Base-by-base conservation (phyloP, 2,113 vertebrate species). In the Nerophis ophidion region DNA sequence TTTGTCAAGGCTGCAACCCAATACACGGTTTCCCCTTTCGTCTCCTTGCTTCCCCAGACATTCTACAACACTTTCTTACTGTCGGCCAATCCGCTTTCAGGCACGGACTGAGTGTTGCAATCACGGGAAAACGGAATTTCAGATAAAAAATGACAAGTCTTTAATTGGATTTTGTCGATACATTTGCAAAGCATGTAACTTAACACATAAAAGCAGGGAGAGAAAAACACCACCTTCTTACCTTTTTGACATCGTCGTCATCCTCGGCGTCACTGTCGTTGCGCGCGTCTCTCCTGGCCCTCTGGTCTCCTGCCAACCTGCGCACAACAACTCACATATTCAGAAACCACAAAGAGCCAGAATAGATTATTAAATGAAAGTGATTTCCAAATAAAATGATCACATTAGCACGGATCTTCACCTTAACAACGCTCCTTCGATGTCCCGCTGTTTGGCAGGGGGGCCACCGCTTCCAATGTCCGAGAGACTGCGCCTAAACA, bases 261-360 rank as follows among this genome's bases (percentile, higher is more conserved):
- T 99, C 97, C 83, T 99, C 97, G 81, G 93, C 94, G 82, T 99
- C 97, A 65, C 97, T 98, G 89, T 99, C 97, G 86, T 93, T 93
- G 79, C 94, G 96, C 90, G 90, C 85, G 90, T 98, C 97, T 95
- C 95, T 95, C 87, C 93, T 93, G 79, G 93, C 93, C 87, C 96
- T 92, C 84, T 93, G 93, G 84, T 96, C 97, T 74, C 97, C 96
- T 16, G 94, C 95, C 93, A 98, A 91, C 91, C 96, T 98, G 63
- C 42, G 73, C n/a, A 49, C 5, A 51, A 13, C 12, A 0, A 46
- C 26, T 58, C 4, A 26, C 14, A 19, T 40, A 44, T 7, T 35
- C 3, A 36, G 14, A 58, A 8, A 68, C 5, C 7, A 3, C 1
- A 5, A 15, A 7, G 33, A 17, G 58, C 2, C 53, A 13, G 46